A percentile compares a stretch with the other conserved stretches of the same genome.
Conservation (phyloP, 2,113 vertebrate species). For the Trinectes maculatus region DNA sequence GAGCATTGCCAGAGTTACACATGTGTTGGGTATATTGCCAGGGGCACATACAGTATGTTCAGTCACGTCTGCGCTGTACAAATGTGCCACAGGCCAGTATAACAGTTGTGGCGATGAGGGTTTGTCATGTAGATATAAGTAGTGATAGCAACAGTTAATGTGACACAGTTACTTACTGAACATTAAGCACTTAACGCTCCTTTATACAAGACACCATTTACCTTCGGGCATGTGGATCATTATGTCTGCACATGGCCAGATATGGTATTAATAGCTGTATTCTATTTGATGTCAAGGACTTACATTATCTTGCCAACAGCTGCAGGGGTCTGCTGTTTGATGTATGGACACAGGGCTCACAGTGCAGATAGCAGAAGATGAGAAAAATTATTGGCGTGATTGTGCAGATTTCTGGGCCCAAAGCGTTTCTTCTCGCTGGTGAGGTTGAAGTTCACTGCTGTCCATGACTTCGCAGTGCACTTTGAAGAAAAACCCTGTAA, state of each 20-base stretch:
- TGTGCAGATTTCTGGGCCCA: conserved; percentile 42
- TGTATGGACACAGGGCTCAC: conserved; percentile 56
- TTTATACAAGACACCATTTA: conserved; percentile 40
- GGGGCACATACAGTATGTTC: neutral
- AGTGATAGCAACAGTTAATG: conserved; percentile 18
- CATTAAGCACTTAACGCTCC: conserved; percentile 45
- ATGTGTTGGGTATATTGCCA: neutral
- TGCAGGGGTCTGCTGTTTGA: conserved; percentile 55
- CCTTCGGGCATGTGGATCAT: conserved; percentile 55
- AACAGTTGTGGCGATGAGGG: neutral
- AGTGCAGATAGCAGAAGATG: conserved; percentile 53
- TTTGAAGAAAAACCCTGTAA: conserved; percentile 26
- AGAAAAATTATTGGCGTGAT: conserved; percentile 51
- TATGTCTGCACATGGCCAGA: conserved; percentile 58
- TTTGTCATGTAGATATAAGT: conserved; percentile 21
- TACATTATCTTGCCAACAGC: conserved; percentile 66
- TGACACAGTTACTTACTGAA: conserved; percentile 15
- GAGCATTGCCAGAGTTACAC: conserved; percentile 40
- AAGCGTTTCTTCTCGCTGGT: conserved; percentile 40
- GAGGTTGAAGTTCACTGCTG: conserved; percentile 42
- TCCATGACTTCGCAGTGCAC: conserved; percentile 14
- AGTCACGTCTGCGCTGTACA: conserved; percentile 24
- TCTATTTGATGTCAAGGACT: conserved; percentile 69
- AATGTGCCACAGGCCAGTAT: conserved; percentile 13
- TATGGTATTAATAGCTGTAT: conserved; percentile 69